Conservation (phyloP, 2,113 vertebrate species). For the Mustela nigripes region DNA sequence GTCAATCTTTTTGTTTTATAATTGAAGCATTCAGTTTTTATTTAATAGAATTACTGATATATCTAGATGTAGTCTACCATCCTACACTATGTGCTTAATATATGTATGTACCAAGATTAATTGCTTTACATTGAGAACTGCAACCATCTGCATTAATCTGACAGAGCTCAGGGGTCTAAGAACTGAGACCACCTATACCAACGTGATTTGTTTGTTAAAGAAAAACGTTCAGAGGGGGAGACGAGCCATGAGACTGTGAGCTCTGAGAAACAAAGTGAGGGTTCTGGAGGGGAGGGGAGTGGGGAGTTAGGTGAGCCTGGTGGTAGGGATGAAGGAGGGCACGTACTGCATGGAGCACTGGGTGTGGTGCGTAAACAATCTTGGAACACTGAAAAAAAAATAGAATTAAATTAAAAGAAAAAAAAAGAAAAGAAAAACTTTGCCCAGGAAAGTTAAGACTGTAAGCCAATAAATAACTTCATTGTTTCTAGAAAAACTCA, state of each 20-base stretch:
- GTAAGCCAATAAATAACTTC: conserved; percentile 58
- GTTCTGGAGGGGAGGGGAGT: no score
- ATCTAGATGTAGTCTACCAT: not conserved
- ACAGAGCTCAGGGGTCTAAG: conserved; percentile 23
- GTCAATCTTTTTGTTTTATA: not conserved
- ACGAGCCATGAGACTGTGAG: no score
- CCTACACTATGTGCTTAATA: not conserved
- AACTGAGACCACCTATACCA: conserved; percentile 16
- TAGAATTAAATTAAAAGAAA: no score
- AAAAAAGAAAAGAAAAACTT: conserved; percentile 35
- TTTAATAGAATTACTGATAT: not conserved
- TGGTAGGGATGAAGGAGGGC: no score
- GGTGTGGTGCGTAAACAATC: no score
- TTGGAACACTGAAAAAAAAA: no score
- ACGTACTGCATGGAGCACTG: no score
- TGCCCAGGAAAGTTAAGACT: conserved; percentile 59
- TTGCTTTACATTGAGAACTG: conserved; percentile 10
- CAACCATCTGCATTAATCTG: not conserved
- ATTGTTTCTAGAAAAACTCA: conserved; percentile 53
- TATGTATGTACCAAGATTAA: conserved; percentile 3
- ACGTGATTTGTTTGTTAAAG: conserved; percentile 64
- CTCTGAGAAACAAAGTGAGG: no score
- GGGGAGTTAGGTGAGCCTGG: no score
- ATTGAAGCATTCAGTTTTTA: conserved; percentile 4
- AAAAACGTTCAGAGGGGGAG: conserved; percentile 18